Conservation (phyloP, 2,797 vertebrate species). For the Myripristis jacobus region DNA sequence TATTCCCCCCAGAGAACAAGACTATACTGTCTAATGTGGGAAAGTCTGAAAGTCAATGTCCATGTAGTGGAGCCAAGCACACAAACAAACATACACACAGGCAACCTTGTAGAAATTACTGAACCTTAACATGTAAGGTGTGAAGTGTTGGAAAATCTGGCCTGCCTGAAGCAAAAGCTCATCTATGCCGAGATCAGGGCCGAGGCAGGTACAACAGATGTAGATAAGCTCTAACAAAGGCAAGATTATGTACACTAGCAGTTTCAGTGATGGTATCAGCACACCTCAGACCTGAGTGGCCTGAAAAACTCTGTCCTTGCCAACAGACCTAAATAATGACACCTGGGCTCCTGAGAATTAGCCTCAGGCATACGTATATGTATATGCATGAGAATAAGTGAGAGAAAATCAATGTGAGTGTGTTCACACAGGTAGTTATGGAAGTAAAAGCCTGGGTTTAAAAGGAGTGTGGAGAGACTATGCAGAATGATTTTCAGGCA, state of each 20-base stretch:
- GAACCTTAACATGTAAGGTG: constrained; percentile 48
- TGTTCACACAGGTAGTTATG: no score
- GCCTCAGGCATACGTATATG: constrained; percentile 56
- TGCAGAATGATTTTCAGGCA: no score
- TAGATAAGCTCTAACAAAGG: constrained; percentile 66
- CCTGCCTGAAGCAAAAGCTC: constrained; percentile 20
- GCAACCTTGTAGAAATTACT: constrained; percentile 40
- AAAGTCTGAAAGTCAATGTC: constrained; percentile 34
- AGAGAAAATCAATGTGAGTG: constrained; percentile 18
- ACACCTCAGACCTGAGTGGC: constrained; percentile 31
- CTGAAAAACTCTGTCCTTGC: constrained; percentile 50
- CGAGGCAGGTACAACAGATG: constrained; percentile 60
- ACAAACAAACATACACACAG: background rate
- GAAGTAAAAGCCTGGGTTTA: no score
- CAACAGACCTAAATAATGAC: constrained; percentile 46
- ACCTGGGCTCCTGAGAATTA: constrained; percentile 66
- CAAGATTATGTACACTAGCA: constrained; percentile 34
- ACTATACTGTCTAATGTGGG: constrained; percentile 51
- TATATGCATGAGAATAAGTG: constrained; percentile 42
- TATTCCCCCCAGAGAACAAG: background rate
- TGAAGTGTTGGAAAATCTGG: constrained; percentile 56
- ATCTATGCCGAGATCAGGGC: constrained; percentile 29
- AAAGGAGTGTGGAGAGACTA: no score
- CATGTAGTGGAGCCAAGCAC: background rate
- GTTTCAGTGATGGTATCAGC: constrained; percentile 78